These are phyloP conservation scores for Capitulum mitella DNA, from an alignment of 2,888 invertebrate species.

Conservation along the genomic window DNA sequence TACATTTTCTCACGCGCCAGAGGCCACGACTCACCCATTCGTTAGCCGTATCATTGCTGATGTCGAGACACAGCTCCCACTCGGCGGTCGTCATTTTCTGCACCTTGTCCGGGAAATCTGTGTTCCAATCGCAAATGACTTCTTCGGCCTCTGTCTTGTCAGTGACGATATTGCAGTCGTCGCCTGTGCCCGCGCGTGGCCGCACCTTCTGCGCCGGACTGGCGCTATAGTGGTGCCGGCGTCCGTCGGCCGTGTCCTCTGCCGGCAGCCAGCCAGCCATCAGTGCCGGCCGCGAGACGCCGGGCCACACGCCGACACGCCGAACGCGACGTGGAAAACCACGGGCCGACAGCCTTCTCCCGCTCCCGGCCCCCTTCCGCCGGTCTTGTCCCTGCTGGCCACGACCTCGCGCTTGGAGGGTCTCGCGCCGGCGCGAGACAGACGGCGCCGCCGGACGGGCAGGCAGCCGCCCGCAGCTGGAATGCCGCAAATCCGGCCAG, in stretches of 20 bases:
- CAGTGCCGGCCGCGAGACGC: no score
- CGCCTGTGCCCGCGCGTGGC: no score
- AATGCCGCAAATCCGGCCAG: not conserved
- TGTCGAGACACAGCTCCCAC: not conserved
- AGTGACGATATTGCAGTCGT: no score
- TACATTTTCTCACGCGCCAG: no score
- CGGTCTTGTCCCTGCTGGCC: no score
- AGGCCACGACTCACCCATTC: not conserved
- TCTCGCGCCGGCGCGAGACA: not conserved
- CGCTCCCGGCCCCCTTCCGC: no score
- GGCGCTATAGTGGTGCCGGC: not conserved
- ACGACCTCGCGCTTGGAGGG: no score
- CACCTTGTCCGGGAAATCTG: not conserved
- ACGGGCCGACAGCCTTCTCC: no score
- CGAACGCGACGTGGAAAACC: no score
- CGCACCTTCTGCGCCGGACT: not conserved
- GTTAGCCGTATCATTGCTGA: not conserved
- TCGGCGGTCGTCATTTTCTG: not conserved
- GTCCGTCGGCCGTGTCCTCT: not conserved
- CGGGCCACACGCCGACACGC: no score
- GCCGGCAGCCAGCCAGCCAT: no score
- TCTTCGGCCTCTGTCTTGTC: not conserved
- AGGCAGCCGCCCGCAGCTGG: slow-evolving; percentile 8
- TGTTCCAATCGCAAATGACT: not conserved
- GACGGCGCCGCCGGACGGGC: not conserved